These are phyloP conservation scores for Hycleus phaleratus DNA, from an alignment of 1,140 invertebrate species.

Conservation along the genomic window DNA sequence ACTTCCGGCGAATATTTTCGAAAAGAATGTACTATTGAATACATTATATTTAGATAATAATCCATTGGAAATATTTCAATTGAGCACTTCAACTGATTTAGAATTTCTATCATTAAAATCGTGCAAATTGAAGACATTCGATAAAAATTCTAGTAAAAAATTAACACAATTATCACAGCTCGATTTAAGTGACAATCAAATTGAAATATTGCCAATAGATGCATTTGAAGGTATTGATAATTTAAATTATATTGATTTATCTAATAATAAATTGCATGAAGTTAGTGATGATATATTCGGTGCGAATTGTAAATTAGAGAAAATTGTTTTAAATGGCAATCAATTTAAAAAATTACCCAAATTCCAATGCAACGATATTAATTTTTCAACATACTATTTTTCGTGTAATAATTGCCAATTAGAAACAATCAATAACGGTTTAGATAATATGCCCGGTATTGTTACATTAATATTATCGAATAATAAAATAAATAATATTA, in stretches of 20 bases:
- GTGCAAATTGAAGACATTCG: conserved; percentile 29
- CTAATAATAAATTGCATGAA: conserved; percentile 29
- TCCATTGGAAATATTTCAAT: conserved; percentile 26
- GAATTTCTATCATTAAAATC: conserved; percentile 31
- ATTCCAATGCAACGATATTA: conserved; percentile 20
- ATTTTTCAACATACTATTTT: conserved; percentile 28
- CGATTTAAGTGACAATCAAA: conserved; percentile 33
- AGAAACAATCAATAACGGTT: conserved; percentile 14
- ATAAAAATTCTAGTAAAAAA: conserved; percentile 18
- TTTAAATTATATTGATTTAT: conserved; percentile 30
- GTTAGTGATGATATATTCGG: conserved; percentile 29
- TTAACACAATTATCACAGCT: conserved; percentile 26
- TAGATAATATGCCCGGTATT: conserved; percentile 24
- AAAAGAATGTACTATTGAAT: conserved; percentile 25
- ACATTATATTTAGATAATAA: conserved; percentile 33
- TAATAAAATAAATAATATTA: conserved; percentile 31
- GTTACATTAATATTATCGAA: conserved; percentile 27
- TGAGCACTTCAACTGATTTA: conserved; percentile 24
- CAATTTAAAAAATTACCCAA: conserved; percentile 31
- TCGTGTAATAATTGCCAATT: conserved; percentile 35
- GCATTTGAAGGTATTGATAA: conserved; percentile 26
- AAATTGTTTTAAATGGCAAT: conserved; percentile 31
- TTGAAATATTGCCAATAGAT: conserved; percentile 21
- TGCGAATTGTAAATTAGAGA: conserved; percentile 25
- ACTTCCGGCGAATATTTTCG: conserved; percentile 25